Evolutionary conservation across 2,113 vertebrate species (phyloP), one percentile per base, ranked within the genome.

Genomic region (Muntiacus reevesi): DNA sequence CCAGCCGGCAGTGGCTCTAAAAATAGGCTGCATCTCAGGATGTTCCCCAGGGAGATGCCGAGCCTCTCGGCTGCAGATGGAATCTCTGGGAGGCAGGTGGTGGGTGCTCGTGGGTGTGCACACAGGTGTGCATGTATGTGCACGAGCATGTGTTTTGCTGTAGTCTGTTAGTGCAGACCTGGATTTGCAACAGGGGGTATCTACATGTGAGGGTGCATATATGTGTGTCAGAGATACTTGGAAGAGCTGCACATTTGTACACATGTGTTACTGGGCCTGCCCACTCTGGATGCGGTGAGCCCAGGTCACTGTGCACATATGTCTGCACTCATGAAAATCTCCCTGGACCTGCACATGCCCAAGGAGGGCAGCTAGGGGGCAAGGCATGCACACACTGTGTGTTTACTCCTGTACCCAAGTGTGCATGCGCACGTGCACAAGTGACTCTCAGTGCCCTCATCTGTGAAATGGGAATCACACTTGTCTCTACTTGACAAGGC

Each of bases 1-100:
- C 97, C 97, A 97, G 97, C 98, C 88, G 97, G 97, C 97, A 97
- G 92, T 71, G 74, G 83, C 93, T 94, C 98, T 98, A 98, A 98
- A 98, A 97, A 98, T 98, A 98, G 96, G 62, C 89, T 81, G 95
- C 85, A 90, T 96, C 96, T 87, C 79, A 95, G 96, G 98, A 96
- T 57, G 52, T 98, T 97, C 97, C 98, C 97, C 82, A 45, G 98
- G 95, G 97, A 98, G 97, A 97, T 91, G 97, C 96, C 14, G 96
- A 98, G 97, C 91, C 93, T 97, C 84, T 91, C 54, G 17, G 60
- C 96, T 97, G 93, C 96, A 98, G 98, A 98, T 97, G 97, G 97
- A 97, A 86, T 59, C 97, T 87, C 97, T 95, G 89, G 97, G 97
- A 98, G 98, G 96, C 96, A 98, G 97, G 98, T 98, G 95, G 97